Percentiles rank a stretch among this genome's conserved stretches.
phyloP scores from a whole-genome alignment of 2,113 vertebrate genomes.

The Eublepharis macularius region DNA sequence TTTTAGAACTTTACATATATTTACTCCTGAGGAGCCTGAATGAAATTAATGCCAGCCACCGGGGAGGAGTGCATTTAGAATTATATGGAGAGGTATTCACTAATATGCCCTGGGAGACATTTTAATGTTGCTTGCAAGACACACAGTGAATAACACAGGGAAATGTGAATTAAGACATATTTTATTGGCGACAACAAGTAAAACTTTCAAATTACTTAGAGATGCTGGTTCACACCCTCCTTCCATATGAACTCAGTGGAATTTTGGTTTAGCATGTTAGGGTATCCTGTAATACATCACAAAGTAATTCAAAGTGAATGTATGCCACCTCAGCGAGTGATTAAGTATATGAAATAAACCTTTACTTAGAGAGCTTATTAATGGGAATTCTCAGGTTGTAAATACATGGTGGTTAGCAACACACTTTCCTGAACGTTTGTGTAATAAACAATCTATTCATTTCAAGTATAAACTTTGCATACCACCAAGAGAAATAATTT shows the following conservation, averaged over 20 bases:
- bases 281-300: accelerated
- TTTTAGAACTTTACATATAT: neutral
- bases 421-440: neutral
- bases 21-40: neutral
- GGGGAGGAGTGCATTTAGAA: neutral
- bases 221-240: neutral
- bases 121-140: neutral
- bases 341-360: neutral
- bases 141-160: neutral
- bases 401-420: neutral
- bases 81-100: neutral
- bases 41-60: neutral
- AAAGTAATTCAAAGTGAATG: neutral
- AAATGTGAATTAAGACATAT: neutral
- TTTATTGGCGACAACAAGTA: neutral
- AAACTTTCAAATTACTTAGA: neutral
- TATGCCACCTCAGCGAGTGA: accelerated
- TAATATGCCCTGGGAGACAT: slow-evolving; percentile 4
- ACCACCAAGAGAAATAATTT: neutral
- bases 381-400: neutral
- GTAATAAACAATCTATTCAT: slow-evolving; percentile 20
- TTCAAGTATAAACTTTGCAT: neutral
- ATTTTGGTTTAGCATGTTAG: neutral
- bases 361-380: neutral
- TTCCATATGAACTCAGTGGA: neutral